A percentile compares a stretch with the other conserved stretches of the same genome.
Conservation (phyloP, 2,797 vertebrate genomes). For the Xenops minutus region DNA sequence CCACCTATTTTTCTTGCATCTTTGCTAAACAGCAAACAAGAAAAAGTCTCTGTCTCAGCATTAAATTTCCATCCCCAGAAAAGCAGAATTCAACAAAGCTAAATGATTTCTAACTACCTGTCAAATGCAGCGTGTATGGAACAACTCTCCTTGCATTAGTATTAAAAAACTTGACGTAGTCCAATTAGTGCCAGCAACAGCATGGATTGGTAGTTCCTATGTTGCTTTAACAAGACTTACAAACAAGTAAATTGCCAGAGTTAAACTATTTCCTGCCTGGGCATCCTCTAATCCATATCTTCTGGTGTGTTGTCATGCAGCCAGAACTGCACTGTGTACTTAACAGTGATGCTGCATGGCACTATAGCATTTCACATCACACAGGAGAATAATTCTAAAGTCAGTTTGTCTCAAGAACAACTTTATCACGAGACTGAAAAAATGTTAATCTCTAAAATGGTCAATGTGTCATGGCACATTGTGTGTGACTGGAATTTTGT, state of each 20-base stretch:
- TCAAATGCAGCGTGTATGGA: neutral
- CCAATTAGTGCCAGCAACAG: neutral
- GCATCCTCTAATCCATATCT: neutral
- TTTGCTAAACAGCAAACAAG: neutral
- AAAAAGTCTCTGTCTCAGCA: neutral
- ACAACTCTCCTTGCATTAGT: neutral
- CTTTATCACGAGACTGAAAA: conserved; percentile 31
- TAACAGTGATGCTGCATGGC: neutral
- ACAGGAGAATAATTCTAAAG: neutral
- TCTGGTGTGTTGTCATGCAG: neutral
- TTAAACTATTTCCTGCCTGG: neutral
- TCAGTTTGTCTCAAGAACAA: conserved; percentile 16
- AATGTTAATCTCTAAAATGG: conserved; percentile 46
- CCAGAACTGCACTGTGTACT: neutral
- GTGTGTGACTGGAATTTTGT: neutral
- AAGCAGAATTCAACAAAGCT: neutral
- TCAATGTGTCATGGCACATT: conserved; percentile 3
- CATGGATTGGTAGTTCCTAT: neutral
- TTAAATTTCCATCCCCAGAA: neutral
- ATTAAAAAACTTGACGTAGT: neutral
- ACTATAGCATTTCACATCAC: neutral
- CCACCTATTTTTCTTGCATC: neutral
- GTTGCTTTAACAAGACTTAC: neutral
- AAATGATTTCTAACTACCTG: neutral
- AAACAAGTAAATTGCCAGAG: neutral